Evolutionary conservation across 2,888 invertebrate genomes (phyloP).

Genomic region (Dicyrtomina minuta): DNA sequence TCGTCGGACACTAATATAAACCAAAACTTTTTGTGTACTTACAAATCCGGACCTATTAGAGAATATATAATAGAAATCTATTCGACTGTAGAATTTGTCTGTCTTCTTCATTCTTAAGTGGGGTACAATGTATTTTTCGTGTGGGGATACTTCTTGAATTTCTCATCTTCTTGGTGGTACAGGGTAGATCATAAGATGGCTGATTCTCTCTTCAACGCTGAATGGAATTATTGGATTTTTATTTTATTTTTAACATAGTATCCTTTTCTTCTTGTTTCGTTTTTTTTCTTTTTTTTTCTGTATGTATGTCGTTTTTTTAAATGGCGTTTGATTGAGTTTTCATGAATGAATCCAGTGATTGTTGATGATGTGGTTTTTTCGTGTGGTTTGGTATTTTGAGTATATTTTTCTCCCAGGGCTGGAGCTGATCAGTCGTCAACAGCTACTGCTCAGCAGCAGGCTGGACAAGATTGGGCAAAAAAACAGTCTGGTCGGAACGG

Average conservation of each 20-base stretch:
- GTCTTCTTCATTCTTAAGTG: too few relatives aligned
- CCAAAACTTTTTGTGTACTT: too few relatives aligned
- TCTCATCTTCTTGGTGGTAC: not conserved
- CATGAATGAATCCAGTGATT: constrained; percentile 22
- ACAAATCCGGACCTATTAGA: too few relatives aligned
- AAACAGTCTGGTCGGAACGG: constrained; percentile 43
- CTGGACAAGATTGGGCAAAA: constrained; percentile 42
- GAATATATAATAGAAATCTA: too few relatives aligned
- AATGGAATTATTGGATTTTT: too few relatives aligned
- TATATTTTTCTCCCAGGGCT: constrained; percentile 32
- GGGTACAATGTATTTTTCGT: too few relatives aligned
- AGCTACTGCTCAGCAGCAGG: constrained; percentile 35
- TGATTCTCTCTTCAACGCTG: constrained; percentile 1
- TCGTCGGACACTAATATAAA: too few relatives aligned
- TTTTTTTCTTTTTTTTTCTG: constrained; percentile 3
- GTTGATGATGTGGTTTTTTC: constrained; percentile 29
- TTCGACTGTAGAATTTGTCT: too few relatives aligned
- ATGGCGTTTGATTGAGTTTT: constrained; percentile 11
- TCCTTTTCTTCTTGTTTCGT: constrained; percentile 19
- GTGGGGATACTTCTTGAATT: too few relatives aligned
- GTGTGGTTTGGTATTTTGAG: constrained; percentile 33
- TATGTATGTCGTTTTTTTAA: constrained; percentile 8
- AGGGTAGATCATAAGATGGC: constrained; percentile 9
- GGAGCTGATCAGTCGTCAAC: constrained; percentile 31
- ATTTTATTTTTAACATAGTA: not conserved